These are phyloP conservation scores for Apteryx mantelli DNA, from an alignment of 2,113 vertebrate genomes.

Conservation along the genomic window DNA sequence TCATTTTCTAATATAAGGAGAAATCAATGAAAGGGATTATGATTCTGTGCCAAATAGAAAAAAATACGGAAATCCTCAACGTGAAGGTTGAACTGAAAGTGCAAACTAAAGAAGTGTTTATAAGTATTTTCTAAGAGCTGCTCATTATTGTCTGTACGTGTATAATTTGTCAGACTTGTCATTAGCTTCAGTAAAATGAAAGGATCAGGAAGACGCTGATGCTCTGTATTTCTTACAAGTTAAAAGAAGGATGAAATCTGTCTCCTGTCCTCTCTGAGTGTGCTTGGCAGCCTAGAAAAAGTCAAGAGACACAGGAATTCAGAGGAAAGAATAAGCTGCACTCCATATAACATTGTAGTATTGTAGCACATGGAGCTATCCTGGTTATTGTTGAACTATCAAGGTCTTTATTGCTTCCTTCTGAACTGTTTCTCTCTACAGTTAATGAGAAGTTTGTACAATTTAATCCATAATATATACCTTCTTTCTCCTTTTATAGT, in stretches of 20 bases:
- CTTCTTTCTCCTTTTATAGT: neutral
- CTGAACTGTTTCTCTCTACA: neutral
- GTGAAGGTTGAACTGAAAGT: neutral
- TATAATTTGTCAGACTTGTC: neutral
- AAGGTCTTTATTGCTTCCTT: neutral
- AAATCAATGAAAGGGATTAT: conserved; percentile 6
- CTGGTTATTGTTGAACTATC: neutral
- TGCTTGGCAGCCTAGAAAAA: neutral
- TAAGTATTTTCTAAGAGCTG: neutral
- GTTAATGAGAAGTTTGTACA: neutral
- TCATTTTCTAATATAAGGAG: conserved; percentile 14
- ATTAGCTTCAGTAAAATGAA: neutral
- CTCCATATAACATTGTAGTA: neutral
- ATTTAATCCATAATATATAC: neutral
- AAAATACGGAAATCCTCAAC: conserved; percentile 3
- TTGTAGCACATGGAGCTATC: neutral
- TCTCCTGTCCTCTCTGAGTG: neutral
- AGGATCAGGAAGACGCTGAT: neutral
- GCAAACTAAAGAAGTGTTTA: neutral
- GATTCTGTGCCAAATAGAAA: neutral
- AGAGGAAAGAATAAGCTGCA: neutral
- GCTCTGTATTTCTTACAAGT: neutral
- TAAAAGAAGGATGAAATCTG: neutral
- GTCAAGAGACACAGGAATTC: neutral
- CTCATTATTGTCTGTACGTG: neutral